phyloP scores from a whole-genome alignment of 2,888 invertebrate species.

The Eupithecia exiguata region DNA sequence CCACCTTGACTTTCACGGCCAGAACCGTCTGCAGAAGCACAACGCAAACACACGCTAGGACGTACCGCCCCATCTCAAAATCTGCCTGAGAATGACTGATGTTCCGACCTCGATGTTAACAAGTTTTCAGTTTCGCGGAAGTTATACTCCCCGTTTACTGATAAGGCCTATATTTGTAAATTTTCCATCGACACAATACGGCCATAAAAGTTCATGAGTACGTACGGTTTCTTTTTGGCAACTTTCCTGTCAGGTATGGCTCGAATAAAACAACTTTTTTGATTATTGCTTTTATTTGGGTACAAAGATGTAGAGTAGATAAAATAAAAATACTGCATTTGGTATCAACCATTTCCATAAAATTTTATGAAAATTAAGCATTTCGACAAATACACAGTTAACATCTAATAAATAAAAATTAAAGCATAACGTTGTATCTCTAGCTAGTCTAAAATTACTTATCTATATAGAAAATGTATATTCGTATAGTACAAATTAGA shows the following conservation, averaged over 20 bases:
- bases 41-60: slow-evolving; percentile 43
- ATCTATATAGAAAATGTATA: slow-evolving; percentile 82
- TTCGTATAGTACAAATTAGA: slow-evolving; percentile 82
- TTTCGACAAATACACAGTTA: slow-evolving; percentile 76
- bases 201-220: slow-evolving; percentile 38
- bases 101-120: slow-evolving; percentile 31
- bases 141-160: slow-evolving; percentile 51
- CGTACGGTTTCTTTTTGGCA: slow-evolving; percentile 4
- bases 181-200: slow-evolving; percentile 42
- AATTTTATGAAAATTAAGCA: slow-evolving; percentile 82
- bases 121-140: slow-evolving; percentile 45
- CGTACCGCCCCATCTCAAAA: slow-evolving; percentile 54
- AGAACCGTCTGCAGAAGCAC: slow-evolving; percentile 55
- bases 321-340: slow-evolving; percentile 84
- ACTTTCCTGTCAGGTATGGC: neutral
- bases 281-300: slow-evolving; percentile 82
- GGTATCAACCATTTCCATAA: slow-evolving; percentile 80
- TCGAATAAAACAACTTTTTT: slow-evolving; percentile 54
- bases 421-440: slow-evolving; percentile 76
- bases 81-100: slow-evolving; percentile 24
- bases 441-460: slow-evolving; percentile 72
- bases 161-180: slow-evolving; percentile 73
- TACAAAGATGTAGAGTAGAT: slow-evolving; percentile 79
- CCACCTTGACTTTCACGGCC: slow-evolving; percentile 74
- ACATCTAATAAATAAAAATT: slow-evolving; percentile 78